These are phyloP conservation scores for Notechis scutatus DNA, from an alignment of 2,113 vertebrate genomes.

Conservation along the genomic window DNA sequence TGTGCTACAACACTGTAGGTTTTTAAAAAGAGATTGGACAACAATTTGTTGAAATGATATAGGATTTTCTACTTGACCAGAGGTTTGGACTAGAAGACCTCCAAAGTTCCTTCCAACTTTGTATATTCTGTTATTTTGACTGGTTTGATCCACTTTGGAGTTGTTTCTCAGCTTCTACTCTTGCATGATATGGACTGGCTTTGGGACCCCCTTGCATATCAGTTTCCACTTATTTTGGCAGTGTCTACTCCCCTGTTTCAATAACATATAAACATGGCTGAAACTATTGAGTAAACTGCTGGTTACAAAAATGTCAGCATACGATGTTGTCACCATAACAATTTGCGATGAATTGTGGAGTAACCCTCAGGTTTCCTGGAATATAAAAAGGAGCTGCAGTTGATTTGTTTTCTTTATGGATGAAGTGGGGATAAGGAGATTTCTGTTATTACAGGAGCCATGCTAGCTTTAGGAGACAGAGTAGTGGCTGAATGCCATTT, in stretches of 20 bases:
- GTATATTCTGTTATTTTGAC: not conserved
- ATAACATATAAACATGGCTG: not conserved
- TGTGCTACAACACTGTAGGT: not conserved
- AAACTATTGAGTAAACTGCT: not conserved
- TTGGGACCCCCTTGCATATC: not conserved
- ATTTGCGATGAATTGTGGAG: not conserved
- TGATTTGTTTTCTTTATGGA: not conserved
- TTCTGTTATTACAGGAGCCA: not conserved
- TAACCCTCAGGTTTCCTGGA: not conserved
- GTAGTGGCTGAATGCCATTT: not conserved
- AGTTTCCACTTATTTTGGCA: not conserved
- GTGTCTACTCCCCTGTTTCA: not conserved
- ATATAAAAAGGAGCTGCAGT: not conserved
- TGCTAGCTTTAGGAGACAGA: not conserved
- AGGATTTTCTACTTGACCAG: not conserved
- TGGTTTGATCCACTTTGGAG: not conserved
- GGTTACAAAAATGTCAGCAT: not conserved
- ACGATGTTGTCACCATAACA: not conserved
- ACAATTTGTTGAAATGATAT: not conserved
- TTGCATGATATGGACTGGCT: not conserved
- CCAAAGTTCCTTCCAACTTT: not conserved
- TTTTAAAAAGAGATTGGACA: not conserved
- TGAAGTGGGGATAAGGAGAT: not conserved
- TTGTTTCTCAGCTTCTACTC: not conserved
- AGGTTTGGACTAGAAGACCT: no score